Evolutionary conservation across 2,113 vertebrate species (phyloP).

Genomic region (Zeus faber): DNA sequence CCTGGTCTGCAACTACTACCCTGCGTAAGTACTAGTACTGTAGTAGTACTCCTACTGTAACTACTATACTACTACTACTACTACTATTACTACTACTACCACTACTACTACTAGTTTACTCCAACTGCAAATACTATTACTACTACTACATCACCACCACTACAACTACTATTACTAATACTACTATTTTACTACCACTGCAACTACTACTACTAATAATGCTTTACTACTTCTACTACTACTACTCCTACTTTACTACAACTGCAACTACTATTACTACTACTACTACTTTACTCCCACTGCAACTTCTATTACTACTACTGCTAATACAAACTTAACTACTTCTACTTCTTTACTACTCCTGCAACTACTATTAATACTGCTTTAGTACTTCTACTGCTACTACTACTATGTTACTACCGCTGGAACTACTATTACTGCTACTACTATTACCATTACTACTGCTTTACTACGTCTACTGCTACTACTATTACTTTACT

Average conservation of each 20-base stretch:
- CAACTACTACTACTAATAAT: background rate
- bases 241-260: background rate
- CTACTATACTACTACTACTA: background rate
- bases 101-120: background rate
- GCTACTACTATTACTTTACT: background rate
- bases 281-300: background rate
- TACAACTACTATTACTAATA: background rate
- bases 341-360: background rate
- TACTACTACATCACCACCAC: background rate
- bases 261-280: background rate
- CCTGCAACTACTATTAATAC: background rate
- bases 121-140: background rate
- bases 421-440: background rate
- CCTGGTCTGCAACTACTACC: conserved; percentile 69
- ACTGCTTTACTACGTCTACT: background rate
- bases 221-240: background rate
- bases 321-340: no score
- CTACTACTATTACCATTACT: background rate
- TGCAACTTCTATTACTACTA: background rate
- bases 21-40: conserved; percentile 52
- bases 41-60: conserved; percentile 20
- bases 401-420: background rate
- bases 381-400: background rate
- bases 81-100: background rate
- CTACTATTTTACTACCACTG: background rate